A percentile compares a stretch with the other conserved stretches of the same genome.
Evolutionary conservation across 2,797 vertebrate species (phyloP).

Genomic region (Pseudochirops cupreus): DNA sequence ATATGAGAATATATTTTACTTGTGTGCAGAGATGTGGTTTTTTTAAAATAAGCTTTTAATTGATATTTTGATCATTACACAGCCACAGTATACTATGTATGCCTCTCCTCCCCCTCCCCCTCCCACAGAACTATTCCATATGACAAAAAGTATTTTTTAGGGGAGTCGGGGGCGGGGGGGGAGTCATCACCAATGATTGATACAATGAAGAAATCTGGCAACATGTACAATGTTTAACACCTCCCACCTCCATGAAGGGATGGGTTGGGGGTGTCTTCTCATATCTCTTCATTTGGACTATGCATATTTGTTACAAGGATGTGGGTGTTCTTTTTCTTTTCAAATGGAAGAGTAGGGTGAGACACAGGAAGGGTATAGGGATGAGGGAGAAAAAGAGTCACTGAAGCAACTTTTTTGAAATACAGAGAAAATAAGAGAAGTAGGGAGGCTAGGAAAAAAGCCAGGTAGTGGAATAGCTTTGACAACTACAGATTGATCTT

Average conservation of each 20-base stretch:
- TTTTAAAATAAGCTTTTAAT: background rate
- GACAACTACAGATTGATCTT: background rate
- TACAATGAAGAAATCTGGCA: background rate
- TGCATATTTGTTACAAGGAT: background rate
- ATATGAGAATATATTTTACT: background rate
- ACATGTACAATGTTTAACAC: background rate
- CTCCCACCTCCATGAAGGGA: background rate
- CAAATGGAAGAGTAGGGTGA: background rate
- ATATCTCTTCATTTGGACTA: background rate
- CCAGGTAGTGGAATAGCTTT: background rate
- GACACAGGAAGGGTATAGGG: background rate
- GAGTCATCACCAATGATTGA: background rate
- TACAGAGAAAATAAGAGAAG: background rate
- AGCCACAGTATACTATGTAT: background rate
- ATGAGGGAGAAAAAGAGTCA: background rate
- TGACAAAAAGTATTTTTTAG: background rate
- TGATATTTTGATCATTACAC: background rate
- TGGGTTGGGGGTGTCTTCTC: background rate
- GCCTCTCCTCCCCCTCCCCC: background rate
- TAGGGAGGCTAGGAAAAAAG: background rate
- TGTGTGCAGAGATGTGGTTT: background rate
- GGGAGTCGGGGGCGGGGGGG: fast-evolving
- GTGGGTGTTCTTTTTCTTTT: background rate
- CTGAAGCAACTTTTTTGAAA: background rate
- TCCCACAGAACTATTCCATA: background rate